These are phyloP conservation scores for Rhynchonycteris naso DNA, from an alignment of 2,797 vertebrate species.

Conservation along the genomic window DNA sequence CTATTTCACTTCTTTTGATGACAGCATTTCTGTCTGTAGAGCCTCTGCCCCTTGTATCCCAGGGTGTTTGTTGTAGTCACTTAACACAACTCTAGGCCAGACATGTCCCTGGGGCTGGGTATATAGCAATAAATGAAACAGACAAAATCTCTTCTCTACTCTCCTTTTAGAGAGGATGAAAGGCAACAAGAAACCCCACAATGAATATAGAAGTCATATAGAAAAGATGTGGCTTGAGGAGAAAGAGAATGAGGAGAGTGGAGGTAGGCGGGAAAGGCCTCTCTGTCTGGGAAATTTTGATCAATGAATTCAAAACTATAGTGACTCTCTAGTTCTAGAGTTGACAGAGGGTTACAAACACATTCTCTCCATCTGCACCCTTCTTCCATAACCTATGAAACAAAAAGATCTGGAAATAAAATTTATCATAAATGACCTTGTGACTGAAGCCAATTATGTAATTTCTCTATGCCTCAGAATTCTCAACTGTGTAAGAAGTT, in stretches of 20 bases:
- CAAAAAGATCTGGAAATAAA: not conserved
- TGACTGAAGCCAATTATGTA: not conserved
- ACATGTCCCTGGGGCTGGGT: not conserved
- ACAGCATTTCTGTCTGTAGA: not conserved
- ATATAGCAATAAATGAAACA: not conserved
- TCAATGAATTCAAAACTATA: not conserved
- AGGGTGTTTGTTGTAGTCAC: not conserved
- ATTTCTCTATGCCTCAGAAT: not conserved
- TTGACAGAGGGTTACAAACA: not conserved
- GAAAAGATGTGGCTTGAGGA: not conserved
- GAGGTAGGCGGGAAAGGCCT: not conserved
- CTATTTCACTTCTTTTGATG: not conserved
- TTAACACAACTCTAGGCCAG: not conserved
- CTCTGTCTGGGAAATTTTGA: not conserved
- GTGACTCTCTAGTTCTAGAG: not conserved
- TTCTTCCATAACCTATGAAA: not conserved
- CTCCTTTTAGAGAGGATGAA: not conserved
- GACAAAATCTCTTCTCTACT: not conserved
- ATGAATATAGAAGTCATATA: not conserved
- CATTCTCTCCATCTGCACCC: not conserved
- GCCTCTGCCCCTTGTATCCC: not conserved
- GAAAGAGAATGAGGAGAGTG: not conserved
- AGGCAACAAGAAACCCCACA: not conserved
- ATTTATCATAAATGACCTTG: not conserved
- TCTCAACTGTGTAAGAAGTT: not conserved